These are phyloP conservation scores for Haliclona indistincta DNA, from an alignment of 37 sponge, comb jelly and placozoan species.

Conservation along the genomic window DNA sequence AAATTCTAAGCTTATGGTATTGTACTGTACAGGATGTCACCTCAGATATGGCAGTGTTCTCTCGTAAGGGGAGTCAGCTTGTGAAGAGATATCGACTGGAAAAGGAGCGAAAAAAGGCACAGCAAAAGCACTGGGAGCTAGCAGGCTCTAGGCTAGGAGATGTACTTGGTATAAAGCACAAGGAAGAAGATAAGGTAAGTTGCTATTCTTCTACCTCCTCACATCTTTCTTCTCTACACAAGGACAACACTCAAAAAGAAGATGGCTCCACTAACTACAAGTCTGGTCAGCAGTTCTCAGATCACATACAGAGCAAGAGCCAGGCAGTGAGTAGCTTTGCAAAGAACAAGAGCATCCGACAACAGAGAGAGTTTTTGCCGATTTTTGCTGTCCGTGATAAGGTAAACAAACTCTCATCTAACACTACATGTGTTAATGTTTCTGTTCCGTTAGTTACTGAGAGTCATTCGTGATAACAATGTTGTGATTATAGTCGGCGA, in stretches of 20 bases:
- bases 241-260: conserved; percentile 67
- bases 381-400: conserved; percentile 91
- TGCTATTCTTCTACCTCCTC: not conserved
- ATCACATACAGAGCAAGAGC: conserved; percentile 80
- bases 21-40: too few relatives aligned
- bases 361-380: conserved; percentile 95
- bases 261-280: conserved; percentile 81
- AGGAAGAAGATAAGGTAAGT: conserved; percentile 51
- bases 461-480: conserved; percentile 90
- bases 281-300: conserved; percentile 90
- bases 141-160: conserved; percentile 95
- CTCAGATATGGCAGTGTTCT: conserved; percentile 92
- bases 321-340: conserved; percentile 94
- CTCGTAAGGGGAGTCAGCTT: conserved; percentile 92
- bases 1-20: too few relatives aligned
- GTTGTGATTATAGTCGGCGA: conserved; percentile 98
- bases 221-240: too few relatives aligned
- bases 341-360: conserved; percentile 82
- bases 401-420: conserved; percentile 28
- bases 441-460: conserved; percentile 62
- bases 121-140: conserved; percentile 96
- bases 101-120: conserved; percentile 97
- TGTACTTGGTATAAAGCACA: conserved; percentile 90
- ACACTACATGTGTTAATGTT: not conserved
- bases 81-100: conserved; percentile 88